Evolutionary conservation across 1,140 invertebrate genomes (phyloP).

Genomic region (Mactra quadrangularis): DNA sequence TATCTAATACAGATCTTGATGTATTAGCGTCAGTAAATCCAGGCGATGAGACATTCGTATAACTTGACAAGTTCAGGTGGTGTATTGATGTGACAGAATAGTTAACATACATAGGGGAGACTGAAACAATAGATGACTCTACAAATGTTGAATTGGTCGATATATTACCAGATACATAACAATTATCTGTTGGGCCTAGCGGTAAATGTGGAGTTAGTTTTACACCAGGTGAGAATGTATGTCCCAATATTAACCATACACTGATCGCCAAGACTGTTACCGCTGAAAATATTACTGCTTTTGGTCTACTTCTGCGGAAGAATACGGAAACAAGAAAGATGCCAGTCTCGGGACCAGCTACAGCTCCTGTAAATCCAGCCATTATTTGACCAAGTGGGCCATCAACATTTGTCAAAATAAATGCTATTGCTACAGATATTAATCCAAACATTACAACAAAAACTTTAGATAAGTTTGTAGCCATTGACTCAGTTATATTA

Average conservation of each 20-base stretch:
- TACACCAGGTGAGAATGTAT: background rate
- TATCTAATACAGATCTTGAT: background rate
- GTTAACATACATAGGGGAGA: no score
- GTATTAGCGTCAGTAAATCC: no score
- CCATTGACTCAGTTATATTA: constrained; percentile 18
- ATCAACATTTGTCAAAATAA: constrained; percentile 1
- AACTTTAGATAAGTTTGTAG: constrained; percentile 26
- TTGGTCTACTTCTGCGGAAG: constrained; percentile 13
- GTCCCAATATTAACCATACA: constrained; percentile 16
- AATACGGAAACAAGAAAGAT: constrained; percentile 45
- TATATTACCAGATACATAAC: background rate
- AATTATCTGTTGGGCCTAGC: constrained; percentile 17
- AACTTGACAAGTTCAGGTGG: no score
- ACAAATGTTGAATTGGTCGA: background rate
- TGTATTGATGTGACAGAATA: no score
- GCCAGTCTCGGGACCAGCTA: constrained; percentile 24
- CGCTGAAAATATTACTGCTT: background rate
- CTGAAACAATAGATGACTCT: background rate
- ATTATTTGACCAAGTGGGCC: constrained; percentile 21
- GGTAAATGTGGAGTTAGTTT: background rate
- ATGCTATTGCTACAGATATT: background rate
- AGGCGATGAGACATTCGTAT: no score
- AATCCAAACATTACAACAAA: constrained; percentile 21
- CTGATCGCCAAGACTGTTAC: background rate
- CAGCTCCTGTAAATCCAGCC: background rate